Conservation (phyloP, 2,797 vertebrate species). For the Philypnodon macrostomus region DNA sequence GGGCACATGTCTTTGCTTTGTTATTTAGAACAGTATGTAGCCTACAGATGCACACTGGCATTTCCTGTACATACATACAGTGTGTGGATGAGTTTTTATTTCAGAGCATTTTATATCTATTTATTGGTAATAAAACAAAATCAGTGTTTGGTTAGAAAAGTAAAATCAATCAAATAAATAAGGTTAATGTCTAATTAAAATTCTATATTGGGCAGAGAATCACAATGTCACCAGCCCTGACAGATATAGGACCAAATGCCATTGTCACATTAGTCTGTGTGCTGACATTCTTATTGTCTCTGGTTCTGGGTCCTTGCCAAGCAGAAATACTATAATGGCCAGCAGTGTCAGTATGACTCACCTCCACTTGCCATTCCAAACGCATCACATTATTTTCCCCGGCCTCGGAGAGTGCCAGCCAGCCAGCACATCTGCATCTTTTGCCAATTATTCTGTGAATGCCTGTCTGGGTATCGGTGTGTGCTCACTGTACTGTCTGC, state of each 20-base stretch:
- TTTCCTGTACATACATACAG: background rate
- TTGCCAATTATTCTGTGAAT: constrained; percentile 66
- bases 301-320: constrained; percentile 44
- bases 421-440: constrained; percentile 68
- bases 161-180: too few relatives aligned
- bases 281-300: constrained; percentile 44
- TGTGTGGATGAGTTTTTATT: constrained; percentile 10
- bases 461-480: constrained; percentile 36
- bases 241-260: constrained; percentile 51
- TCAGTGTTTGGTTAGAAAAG: constrained; percentile 4
- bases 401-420: constrained; percentile 44
- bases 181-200: too few relatives aligned
- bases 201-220: constrained; percentile 28
- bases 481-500: constrained; percentile 33
- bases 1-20: constrained; percentile 85
- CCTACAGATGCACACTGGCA: constrained; percentile 29
- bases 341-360: constrained; percentile 66
- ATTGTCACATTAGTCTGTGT: constrained; percentile 47
- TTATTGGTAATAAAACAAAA: constrained; percentile 7
- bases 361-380: constrained; percentile 70
- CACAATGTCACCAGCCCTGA: constrained; percentile 28
- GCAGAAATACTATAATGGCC: constrained; percentile 61
- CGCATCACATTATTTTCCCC: constrained; percentile 51
- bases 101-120: constrained; percentile 13
- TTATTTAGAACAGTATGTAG: constrained; percentile 87